Evolutionary conservation across 1,140 invertebrate genomes (phyloP).

Genomic region (Schmidtea mediterranea): DNA sequence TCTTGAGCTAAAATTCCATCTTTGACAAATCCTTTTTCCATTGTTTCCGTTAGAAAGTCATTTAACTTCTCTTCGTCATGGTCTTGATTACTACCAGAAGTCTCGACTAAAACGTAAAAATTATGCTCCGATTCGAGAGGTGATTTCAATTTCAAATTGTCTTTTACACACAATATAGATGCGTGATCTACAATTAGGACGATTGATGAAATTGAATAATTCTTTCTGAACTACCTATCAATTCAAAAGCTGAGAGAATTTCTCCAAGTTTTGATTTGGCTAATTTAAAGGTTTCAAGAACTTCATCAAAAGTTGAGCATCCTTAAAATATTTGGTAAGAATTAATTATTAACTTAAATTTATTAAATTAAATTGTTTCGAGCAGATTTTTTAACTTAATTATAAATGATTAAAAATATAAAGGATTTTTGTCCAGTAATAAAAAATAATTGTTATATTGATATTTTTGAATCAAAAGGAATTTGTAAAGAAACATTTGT

Average conservation of each 20-base stretch:
- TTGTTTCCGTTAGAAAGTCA: constrained; percentile 42
- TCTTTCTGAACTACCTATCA: constrained; percentile 38
- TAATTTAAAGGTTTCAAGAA: constrained; percentile 42
- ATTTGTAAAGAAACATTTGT: no score
- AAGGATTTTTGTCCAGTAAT: no score
- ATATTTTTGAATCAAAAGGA: no score
- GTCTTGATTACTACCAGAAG: constrained; percentile 45
- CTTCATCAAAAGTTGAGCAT: constrained; percentile 42
- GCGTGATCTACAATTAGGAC: constrained; percentile 12
- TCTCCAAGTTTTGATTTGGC: constrained; percentile 49
- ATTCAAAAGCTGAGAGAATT: constrained; percentile 70
- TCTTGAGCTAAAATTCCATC: constrained; percentile 61
- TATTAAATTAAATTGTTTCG: no score
- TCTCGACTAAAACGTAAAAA: constrained; percentile 72
- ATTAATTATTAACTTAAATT: not conserved
- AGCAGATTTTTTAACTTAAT: no score
- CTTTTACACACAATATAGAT: constrained; percentile 35
- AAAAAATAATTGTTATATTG: no score
- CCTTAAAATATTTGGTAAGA: constrained; percentile 27
- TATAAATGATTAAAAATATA: no score
- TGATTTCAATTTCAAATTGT: constrained; percentile 37
- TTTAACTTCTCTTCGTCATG: constrained; percentile 66
- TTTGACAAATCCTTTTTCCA: constrained; percentile 38
- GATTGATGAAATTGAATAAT: no score
- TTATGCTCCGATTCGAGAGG: constrained; percentile 29